Percentiles rank a stretch among this genome's conserved stretches.
Conservation (phyloP, 2,888 invertebrate genomes). For the Pristionchus mayeri region DNA sequence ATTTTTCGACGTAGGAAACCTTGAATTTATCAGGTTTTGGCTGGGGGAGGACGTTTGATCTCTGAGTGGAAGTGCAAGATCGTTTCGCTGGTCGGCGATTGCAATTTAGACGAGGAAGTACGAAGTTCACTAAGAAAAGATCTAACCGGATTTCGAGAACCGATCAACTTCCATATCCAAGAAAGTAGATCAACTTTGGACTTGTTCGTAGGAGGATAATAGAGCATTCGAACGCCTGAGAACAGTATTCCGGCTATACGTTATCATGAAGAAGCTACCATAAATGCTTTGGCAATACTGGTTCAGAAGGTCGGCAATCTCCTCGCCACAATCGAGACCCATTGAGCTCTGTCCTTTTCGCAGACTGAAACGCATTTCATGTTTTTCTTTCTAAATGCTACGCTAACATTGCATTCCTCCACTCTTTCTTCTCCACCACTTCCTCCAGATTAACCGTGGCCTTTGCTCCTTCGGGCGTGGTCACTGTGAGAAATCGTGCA, state of each 20-base stretch:
- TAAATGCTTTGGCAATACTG: neutral
- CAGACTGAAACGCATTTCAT: neutral
- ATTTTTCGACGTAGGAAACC: constrained; percentile 24
- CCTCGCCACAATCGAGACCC: constrained; percentile 35
- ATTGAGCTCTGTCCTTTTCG: neutral
- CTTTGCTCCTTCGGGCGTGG: constrained; percentile 10
- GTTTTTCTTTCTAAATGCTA: neutral
- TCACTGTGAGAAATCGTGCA: neutral
- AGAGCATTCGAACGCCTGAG: neutral
- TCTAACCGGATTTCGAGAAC: neutral
- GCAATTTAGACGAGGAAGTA: neutral
- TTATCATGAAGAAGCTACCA: neutral
- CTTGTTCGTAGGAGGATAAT: neutral
- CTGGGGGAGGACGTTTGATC: neutral
- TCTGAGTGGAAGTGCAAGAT: neutral
- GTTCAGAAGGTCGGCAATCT: neutral
- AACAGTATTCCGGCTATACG: neutral
- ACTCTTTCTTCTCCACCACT: neutral
- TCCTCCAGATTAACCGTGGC: neutral
- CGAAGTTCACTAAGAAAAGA: neutral
- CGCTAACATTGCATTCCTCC: constrained; percentile 17
- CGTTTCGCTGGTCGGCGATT: neutral
- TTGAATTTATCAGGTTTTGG: neutral
- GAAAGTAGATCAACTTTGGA: neutral
- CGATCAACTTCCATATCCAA: constrained; percentile 1